Percentiles rank a stretch among this genome's conserved stretches.
phyloP scores from a whole-genome alignment of 2,888 invertebrate species.

The Conus canariensis region DNA sequence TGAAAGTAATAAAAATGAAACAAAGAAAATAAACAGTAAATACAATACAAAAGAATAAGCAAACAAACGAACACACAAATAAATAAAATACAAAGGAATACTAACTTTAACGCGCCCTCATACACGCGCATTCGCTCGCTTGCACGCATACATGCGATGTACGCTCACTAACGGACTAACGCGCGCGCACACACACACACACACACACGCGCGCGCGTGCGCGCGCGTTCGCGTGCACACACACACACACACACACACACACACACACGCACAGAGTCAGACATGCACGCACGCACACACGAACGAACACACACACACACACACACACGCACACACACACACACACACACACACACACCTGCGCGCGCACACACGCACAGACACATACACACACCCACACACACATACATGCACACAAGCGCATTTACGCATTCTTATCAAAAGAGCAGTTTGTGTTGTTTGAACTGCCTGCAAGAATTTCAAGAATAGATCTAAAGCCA shows the following conservation, averaged over 20 bases:
- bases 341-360: not conserved
- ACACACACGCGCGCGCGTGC: not conserved
- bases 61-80: too few species aligned
- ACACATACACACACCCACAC: not conserved
- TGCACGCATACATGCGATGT: too few species aligned
- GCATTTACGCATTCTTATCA: not conserved
- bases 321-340: not conserved
- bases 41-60: too few species aligned
- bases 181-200: not conserved
- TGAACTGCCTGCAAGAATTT: too few species aligned
- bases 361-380: not conserved
- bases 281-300: not conserved
- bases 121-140: not conserved
- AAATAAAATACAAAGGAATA: too few species aligned
- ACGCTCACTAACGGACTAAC: not conserved
- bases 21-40: too few species aligned
- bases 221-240: not conserved
- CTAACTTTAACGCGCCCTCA: too few species aligned
- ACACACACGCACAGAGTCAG: not conserved
- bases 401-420: not conserved
- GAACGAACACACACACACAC: not conserved
- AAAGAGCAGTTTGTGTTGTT: too few species aligned
- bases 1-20: too few species aligned
- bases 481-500: not conserved
- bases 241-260: slow-evolving; percentile 2